Base-by-base conservation (phyloP, 2,888 invertebrate species). In the Anticlea derivata region DNA sequence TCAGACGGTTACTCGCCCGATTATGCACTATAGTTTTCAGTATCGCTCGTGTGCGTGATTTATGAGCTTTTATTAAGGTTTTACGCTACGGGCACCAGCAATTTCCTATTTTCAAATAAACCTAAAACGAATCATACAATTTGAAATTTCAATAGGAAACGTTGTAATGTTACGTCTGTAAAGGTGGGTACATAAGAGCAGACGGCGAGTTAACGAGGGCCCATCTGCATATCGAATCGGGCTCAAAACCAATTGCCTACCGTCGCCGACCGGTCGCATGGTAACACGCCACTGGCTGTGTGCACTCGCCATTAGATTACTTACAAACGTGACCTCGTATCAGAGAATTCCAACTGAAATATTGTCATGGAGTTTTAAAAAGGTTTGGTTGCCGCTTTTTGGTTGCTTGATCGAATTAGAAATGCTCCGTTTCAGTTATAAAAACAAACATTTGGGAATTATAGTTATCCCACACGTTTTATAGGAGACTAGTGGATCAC, bases 201-300 rank as follows among this genome's bases (percentile, higher is more conserved):
- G 61, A 48, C 50, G 50, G 55, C 35, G 54, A 50, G 57, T 61
- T 68, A 70, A 68, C 66, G 66, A 68, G 58, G 45, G 20, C 50
- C 54, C 63, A 70, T 70, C 66, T 68, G 66, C 70, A 68, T 70
- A 68, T 66, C 60, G 65, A 65, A 53, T 49, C 23, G 30, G 58
- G 58, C 53, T 56, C 52, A 51, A 59, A 60, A 55, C 49, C 62
- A 63, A 68, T 63, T 63, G 66, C 49, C 54, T 4, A 17, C 17
- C 17, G 17, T 17, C 46, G 23, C 13, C 43, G 24, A 30, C 31
- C 50, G 54, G 51, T 54, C 45, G 43, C 51, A 47, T 39, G 46
- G 49, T 43, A 39, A 46, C 52, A 46, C 33, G 30, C 11, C 37
- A 38, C 45, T 44, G 44, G 40, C 45, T 44, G 44, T 60, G 57